These are phyloP conservation scores for Apaloderma vittatum DNA, from an alignment of 2,113 vertebrate genomes.

Conservation along the genomic window DNA sequence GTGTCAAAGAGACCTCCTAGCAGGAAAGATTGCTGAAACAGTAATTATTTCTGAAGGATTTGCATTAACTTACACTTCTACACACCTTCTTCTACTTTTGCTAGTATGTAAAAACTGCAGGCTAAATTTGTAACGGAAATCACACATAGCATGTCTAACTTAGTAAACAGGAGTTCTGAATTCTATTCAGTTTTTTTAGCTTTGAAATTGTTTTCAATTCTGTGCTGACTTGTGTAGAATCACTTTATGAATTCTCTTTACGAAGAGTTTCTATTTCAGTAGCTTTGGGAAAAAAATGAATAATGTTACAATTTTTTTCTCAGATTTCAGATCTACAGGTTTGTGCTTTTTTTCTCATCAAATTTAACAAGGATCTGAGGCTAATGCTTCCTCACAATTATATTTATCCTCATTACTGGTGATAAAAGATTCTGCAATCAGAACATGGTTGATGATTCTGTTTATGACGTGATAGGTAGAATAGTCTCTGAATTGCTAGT, in stretches of 20 bases:
- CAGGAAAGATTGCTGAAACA: not conserved
- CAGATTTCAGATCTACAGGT: not conserved
- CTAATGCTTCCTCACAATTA: not conserved
- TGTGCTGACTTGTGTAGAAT: not conserved
- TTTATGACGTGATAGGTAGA: not conserved
- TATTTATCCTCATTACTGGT: not conserved
- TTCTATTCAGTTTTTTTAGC: not conserved
- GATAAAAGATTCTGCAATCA: not conserved
- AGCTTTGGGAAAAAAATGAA: not conserved
- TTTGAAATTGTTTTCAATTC: not conserved
- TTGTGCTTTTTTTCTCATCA: not conserved
- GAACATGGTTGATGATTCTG: not conserved
- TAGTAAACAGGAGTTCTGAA: not conserved
- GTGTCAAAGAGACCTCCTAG: not conserved
- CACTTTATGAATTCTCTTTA: not conserved
- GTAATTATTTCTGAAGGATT: not conserved
- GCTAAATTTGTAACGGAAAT: not conserved
- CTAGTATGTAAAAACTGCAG: not conserved
- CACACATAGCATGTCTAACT: too few species aligned
- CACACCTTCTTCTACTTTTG: not conserved
- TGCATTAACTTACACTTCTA: not conserved
- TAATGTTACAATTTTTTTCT: not conserved
- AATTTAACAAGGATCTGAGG: not conserved
- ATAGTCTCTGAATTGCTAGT: not conserved
- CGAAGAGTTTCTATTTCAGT: not conserved